Percentiles rank a stretch among this genome's conserved stretches.
phyloP scores from a whole-genome alignment of 2,797 vertebrate species.

The Antennarius maculatus region DNA sequence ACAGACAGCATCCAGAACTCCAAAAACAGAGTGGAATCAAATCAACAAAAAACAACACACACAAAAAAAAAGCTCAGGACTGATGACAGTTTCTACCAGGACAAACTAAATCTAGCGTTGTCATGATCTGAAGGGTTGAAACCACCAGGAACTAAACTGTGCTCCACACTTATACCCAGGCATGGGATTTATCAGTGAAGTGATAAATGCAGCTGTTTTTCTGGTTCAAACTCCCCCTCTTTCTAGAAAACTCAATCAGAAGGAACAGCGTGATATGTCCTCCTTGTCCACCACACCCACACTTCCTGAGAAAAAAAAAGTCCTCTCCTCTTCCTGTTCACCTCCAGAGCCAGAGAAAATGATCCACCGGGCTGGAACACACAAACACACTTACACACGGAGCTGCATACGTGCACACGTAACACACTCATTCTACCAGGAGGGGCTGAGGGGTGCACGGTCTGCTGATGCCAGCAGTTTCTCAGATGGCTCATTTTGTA shows the following conservation, averaged over 20 bases:
- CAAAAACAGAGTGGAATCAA: slow-evolving; percentile 55
- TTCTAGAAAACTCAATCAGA: slow-evolving; percentile 45
- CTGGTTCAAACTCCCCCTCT: slow-evolving; percentile 47
- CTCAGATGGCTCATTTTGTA: slow-evolving; percentile 68
- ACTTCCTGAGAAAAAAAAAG: slow-evolving; percentile 45
- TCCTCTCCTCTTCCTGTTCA: slow-evolving; percentile 67
- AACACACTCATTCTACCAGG: slow-evolving; percentile 50
- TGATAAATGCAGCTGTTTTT: slow-evolving; percentile 19
- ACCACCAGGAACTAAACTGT: slow-evolving; percentile 28
- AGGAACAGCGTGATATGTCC: slow-evolving; percentile 36
- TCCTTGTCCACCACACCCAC: slow-evolving; percentile 43
- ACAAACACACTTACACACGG: slow-evolving; percentile 47
- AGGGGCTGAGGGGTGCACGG: slow-evolving; percentile 55
- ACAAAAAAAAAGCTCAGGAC: slow-evolving; percentile 45
- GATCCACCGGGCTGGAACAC: slow-evolving; percentile 47
- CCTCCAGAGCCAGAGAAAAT: slow-evolving; percentile 50
- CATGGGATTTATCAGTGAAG: slow-evolving; percentile 36
- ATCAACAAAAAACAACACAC: slow-evolving; percentile 31
- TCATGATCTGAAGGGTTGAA: slow-evolving; percentile 16
- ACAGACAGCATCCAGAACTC: slow-evolving; percentile 47
- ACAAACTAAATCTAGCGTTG: slow-evolving; percentile 28
- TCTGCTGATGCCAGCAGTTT: slow-evolving; percentile 69
- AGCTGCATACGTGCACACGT: slow-evolving; percentile 45
- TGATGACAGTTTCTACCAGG: slow-evolving; percentile 27
- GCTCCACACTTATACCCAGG: slow-evolving; percentile 26